phyloP scores from a whole-genome alignment of 2,113 vertebrate species.

The Cinclus cinclus region DNA sequence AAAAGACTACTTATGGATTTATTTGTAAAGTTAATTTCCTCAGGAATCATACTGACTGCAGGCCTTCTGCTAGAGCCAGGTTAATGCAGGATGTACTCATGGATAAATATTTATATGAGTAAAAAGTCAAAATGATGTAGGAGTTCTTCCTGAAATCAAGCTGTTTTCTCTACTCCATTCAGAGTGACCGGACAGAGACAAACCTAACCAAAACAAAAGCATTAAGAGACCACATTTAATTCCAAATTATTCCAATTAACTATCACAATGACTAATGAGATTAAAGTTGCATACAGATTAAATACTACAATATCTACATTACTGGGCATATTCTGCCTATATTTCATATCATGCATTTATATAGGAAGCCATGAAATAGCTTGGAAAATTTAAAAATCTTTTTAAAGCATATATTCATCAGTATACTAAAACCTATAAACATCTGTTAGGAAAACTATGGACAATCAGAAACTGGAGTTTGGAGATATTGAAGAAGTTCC shows the following conservation, averaged over 20 bases:
- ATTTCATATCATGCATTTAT: background rate
- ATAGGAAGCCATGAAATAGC: background rate
- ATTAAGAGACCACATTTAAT: background rate
- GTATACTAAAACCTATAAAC: background rate
- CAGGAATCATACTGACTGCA: background rate
- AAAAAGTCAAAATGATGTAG: background rate
- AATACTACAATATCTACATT: background rate
- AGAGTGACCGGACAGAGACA: background rate
- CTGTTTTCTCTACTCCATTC: background rate
- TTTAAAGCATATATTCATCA: background rate
- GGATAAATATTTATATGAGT: background rate
- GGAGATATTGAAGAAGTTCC: background rate
- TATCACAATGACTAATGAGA: background rate
- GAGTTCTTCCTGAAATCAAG: background rate
- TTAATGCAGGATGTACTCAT: background rate
- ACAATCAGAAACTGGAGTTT: background rate
- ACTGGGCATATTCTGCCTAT: background rate
- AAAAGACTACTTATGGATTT: background rate
- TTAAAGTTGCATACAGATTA: background rate
- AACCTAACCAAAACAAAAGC: background rate
- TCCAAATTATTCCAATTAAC: background rate
- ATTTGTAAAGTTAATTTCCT: background rate
- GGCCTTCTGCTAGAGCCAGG: background rate
- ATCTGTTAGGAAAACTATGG: background rate
- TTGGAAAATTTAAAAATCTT: background rate